Evolutionary conservation across 2,888 invertebrate species (phyloP).

Genomic region (Cantharis rustica): DNA sequence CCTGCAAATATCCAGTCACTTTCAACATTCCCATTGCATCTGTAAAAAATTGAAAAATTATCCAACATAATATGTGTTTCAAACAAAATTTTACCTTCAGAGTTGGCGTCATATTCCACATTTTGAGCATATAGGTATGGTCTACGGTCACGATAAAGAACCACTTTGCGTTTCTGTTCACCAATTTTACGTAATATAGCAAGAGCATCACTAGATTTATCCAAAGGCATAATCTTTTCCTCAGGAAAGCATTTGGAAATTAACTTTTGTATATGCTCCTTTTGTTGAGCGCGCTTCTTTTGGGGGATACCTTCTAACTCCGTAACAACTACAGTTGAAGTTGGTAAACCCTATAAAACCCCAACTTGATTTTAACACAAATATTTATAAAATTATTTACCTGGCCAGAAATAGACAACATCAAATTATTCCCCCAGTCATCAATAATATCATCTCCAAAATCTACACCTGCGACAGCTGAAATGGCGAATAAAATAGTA

Average conservation of each 20-base stretch:
- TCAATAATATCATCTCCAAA: conserved; percentile 70
- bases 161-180: conserved; percentile 76
- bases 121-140: conserved; percentile 85
- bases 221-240: conserved; percentile 79
- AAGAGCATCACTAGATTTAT: conserved; percentile 75
- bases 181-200: conserved; percentile 76
- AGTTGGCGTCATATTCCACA: conserved; percentile 66
- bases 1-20: conserved; percentile 86
- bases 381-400: conserved; percentile 35
- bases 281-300: conserved; percentile 73
- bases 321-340: conserved; percentile 74
- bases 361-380: background rate
- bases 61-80: background rate
- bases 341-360: conserved; percentile 66
- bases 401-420: conserved; percentile 81
- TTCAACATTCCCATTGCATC: conserved; percentile 67
- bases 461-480: conserved; percentile 63
- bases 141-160: conserved; percentile 78
- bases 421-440: conserved; percentile 77
- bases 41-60: conserved; percentile 6
- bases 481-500: conserved; percentile 78
- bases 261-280: conserved; percentile 66
- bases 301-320: conserved; percentile 75
- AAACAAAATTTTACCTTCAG: conserved; percentile 47
- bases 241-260: conserved; percentile 78